Evolutionary conservation across 1,140 invertebrate genomes (phyloP).

Genomic region (Nomia melanderi): DNA sequence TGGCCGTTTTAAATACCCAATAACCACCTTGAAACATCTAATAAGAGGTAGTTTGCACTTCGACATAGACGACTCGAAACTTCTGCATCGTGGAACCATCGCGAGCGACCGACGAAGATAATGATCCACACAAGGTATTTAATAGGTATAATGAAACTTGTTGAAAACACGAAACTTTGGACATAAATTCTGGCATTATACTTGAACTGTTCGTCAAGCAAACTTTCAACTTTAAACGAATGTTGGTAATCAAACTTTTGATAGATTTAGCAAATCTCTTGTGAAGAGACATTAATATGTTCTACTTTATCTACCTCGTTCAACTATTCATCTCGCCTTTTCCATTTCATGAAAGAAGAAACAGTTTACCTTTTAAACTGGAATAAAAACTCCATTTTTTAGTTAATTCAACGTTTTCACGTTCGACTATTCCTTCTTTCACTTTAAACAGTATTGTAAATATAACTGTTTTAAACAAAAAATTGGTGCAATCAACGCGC

Average conservation of each 20-base stretch:
- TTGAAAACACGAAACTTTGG: background rate
- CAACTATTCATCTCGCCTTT: too few species aligned
- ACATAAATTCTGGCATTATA: background rate
- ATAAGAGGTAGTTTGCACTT: background rate
- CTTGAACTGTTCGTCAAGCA: background rate
- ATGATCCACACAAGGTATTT: background rate
- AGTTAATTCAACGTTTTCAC: too few species aligned
- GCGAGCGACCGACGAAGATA: background rate
- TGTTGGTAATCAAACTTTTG: background rate
- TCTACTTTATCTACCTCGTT: background rate
- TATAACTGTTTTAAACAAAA: too few species aligned
- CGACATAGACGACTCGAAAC: background rate
- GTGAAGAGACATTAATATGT: background rate
- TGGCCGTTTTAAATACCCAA: background rate
- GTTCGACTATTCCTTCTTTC: too few species aligned
- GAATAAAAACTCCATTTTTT: too few species aligned
- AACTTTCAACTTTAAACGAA: background rate
- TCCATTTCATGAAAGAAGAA: too few species aligned
- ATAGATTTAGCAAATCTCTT: background rate
- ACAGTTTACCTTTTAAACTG: too few species aligned
- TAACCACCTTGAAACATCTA: background rate
- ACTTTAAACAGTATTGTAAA: too few species aligned
- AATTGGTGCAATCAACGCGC: too few species aligned
- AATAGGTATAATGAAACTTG: background rate
- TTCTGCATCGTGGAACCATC: conserved; percentile 5